Evolutionary conservation across 35 echinoderm and acorn worm species (phyloP).

Genomic region (Hemicentrotus pulcherrimus): DNA sequence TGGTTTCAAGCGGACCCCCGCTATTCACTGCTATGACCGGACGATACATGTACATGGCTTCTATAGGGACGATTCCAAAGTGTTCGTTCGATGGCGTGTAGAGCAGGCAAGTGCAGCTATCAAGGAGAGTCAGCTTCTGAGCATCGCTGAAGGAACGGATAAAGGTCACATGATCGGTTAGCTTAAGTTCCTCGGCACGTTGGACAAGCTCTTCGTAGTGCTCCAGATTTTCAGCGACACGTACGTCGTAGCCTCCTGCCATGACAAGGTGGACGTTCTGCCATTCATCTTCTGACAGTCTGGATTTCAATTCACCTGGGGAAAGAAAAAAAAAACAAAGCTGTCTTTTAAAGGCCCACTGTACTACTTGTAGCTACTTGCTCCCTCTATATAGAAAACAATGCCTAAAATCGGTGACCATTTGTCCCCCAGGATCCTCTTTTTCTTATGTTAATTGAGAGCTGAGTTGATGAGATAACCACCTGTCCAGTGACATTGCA

Average conservation of each 20-base stretch:
- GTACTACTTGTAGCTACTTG: too few species aligned
- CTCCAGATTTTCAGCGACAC: constrained; percentile 90
- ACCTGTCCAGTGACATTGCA: too few species aligned
- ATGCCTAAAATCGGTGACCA: too few species aligned
- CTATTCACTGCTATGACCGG: constrained; percentile 98
- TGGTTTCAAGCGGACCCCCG: constrained; percentile 91
- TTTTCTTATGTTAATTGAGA: too few species aligned
- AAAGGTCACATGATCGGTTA: constrained; percentile 80
- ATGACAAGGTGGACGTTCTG: constrained; percentile 83
- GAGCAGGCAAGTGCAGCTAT: constrained; percentile 81
- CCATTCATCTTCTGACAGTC: constrained; percentile 58
- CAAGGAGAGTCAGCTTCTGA: constrained; percentile 78
- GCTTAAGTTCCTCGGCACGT: constrained; percentile 62
- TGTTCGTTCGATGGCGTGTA: constrained; percentile 97
- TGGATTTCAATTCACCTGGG: constrained; percentile 71
- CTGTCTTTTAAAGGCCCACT: too few species aligned
- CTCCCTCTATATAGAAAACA: too few species aligned
- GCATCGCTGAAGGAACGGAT: constrained; percentile 88
- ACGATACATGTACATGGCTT: constrained; percentile 95
- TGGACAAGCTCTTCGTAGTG: constrained; percentile 85
- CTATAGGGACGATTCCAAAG: constrained; percentile 96
- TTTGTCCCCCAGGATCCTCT: too few species aligned
- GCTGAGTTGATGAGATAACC: too few species aligned
- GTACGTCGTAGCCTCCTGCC: constrained; percentile 96
- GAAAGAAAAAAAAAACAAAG: background rate